Conservation (phyloP, 2,888 invertebrate genomes). For the Rhagophthalmus giganteus region DNA sequence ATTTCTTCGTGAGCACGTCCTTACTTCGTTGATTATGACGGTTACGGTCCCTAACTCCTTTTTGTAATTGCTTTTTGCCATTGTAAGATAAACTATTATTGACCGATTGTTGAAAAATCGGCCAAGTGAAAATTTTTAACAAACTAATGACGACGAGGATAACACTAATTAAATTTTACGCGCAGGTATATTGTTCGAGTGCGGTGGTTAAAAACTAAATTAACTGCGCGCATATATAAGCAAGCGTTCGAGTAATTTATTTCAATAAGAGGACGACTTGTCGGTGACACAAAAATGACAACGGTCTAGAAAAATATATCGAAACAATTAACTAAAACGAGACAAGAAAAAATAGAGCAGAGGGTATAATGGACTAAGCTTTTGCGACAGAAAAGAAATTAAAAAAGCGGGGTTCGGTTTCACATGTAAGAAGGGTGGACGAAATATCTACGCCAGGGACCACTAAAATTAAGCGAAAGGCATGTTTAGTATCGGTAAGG, state of each 20-base stretch:
- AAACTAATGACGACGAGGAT: too few species aligned
- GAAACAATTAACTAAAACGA: conserved; percentile 51
- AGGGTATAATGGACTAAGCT: conserved; percentile 45
- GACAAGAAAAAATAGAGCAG: conserved; percentile 50
- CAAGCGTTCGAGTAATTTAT: neutral
- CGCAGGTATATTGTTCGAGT: too few species aligned
- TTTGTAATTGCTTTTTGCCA: too few species aligned
- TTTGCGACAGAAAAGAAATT: conserved; percentile 48
- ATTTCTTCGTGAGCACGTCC: too few species aligned
- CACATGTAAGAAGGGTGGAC: conserved; percentile 33
- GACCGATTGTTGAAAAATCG: too few species aligned
- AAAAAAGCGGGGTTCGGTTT: conserved; percentile 42
- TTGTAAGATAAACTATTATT: too few species aligned
- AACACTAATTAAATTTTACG: too few species aligned
- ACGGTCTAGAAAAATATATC: conserved; percentile 45
- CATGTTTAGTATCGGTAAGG: conserved; percentile 16
- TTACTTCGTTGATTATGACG: too few species aligned
- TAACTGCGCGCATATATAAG: too few species aligned
- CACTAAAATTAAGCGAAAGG: conserved; percentile 27
- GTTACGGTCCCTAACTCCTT: too few species aligned
- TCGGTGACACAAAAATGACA: conserved; percentile 37
- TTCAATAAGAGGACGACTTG: conserved; percentile 21
- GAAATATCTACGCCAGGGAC: conserved; percentile 27
- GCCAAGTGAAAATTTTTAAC: too few species aligned
- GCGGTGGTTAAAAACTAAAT: too few species aligned